Evolutionary conservation across 2,797 vertebrate genomes (phyloP), one percentile per base, ranked within the genome.

Genomic region (Dendrocincla fuliginosa): DNA sequence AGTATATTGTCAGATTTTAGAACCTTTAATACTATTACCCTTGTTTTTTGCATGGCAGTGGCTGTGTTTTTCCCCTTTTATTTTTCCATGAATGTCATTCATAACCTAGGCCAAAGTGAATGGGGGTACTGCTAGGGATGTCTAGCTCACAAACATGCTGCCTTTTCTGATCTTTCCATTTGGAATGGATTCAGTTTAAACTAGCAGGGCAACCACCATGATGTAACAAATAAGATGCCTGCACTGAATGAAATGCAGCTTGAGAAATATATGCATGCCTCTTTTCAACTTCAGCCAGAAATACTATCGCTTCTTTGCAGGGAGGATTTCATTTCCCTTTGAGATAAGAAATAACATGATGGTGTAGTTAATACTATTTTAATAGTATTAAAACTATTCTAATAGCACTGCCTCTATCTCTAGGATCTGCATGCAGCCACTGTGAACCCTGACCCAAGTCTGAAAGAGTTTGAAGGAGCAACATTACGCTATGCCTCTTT

Each of bases 401-500:
- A 84, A 97, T 68, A 39, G 41, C 41, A 14, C 11, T 96, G 67
- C 86, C 14, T 98, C 93, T 96, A 9, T 96, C 90, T 95, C 46
- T 94, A 99, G 99, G 99, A 99, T 92, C 96, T 99, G 80, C 99
- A 99, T 50, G 99, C 98, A 83, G 99, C 99, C 93, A 99, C 99
- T 15, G 98, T 99, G 83, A 99, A 99, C 91, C 99, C 99, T n/a
- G 99, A 99, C 88, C 99, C 99, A 88, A 99, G 99, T 96, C 98
- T 99, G 76, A 99, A 99, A 97, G 99, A 99, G 30, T 99, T 99
- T 96, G 99, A 99, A 98, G 99, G 99, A 91, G 99, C 99, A 10
- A 99, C 99, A 0, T 97, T 99, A 28, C 99, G 99, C 88, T 99
- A 99, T 57, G 99, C 99, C 44, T 99, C 99, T 53, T 97, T 99